Evolutionary conservation across 2,113 vertebrate species (phyloP).

Genomic region (Chloroceryle aenea): DNA sequence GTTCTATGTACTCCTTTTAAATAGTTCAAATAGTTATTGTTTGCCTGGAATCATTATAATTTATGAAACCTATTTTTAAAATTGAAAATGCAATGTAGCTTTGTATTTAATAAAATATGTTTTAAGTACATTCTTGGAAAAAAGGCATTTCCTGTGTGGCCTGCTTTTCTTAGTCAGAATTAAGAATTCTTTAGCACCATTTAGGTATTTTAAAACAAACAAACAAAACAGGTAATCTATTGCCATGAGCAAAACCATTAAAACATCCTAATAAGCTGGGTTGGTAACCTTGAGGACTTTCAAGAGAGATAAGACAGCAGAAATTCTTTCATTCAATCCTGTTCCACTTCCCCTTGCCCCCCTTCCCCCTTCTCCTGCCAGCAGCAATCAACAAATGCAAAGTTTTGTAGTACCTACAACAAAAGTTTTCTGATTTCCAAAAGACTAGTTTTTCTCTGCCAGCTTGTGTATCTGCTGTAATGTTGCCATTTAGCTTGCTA

Average conservation of each 20-base stretch:
- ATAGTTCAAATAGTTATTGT: background rate
- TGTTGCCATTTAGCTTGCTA: background rate
- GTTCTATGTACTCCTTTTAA: background rate
- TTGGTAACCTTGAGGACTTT: background rate
- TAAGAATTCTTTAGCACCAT: constrained; percentile 75
- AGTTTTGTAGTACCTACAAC: background rate
- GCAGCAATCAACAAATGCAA: background rate
- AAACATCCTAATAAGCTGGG: background rate
- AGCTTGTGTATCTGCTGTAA: background rate
- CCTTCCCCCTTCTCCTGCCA: background rate
- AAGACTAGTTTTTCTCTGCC: background rate
- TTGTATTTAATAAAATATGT: constrained; percentile 67
- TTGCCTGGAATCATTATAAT: constrained; percentile 60
- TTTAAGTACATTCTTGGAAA: constrained; percentile 73
- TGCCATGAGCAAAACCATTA: constrained; percentile 13
- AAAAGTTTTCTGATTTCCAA: background rate
- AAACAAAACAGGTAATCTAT: background rate
- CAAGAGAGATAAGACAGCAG: background rate
- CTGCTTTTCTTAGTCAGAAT: constrained; percentile 65
- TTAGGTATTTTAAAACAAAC: constrained; percentile 64
- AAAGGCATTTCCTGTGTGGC: constrained; percentile 70
- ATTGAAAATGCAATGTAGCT: constrained; percentile 45
- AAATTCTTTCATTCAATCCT: background rate
- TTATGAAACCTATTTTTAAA: constrained; percentile 24
- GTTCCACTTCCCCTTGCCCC: background rate